phyloP scores from a whole-genome alignment of 2,113 vertebrate species.

The Chaenogobius annularis region DNA sequence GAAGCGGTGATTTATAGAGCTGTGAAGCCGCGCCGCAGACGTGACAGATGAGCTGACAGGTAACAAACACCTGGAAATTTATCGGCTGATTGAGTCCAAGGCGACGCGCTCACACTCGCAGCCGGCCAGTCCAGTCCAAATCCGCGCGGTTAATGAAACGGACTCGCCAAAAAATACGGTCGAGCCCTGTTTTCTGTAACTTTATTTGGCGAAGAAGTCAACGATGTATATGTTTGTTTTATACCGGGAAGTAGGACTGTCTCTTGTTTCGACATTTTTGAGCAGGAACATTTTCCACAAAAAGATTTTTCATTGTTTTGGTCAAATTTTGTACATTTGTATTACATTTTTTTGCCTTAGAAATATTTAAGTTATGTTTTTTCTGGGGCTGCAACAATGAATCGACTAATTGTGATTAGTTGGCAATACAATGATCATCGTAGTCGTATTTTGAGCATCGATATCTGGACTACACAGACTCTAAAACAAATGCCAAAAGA shows the following conservation, averaged over 20 bases:
- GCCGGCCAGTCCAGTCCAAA: slow-evolving; percentile 13
- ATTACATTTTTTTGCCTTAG: not conserved
- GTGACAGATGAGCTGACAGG: slow-evolving; percentile 58
- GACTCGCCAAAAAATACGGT: not conserved
- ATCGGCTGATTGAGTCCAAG: slow-evolving; percentile 46
- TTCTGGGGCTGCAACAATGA: not conserved
- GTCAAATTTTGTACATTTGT: not conserved
- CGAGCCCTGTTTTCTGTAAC: slow-evolving; percentile 18
- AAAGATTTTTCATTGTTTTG: too few species aligned
- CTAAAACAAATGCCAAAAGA: too few species aligned
- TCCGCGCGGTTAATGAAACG: slow-evolving; percentile 26
- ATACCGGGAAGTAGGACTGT: not conserved
- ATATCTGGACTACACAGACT: too few species aligned
- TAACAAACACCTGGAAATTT: slow-evolving; percentile 59
- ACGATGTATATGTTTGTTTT: not conserved
- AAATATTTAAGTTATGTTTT: not conserved
- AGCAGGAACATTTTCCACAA: not conserved
- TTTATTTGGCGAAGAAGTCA: not conserved
- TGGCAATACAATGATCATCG: too few species aligned
- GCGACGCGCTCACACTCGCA: slow-evolving; percentile 14
- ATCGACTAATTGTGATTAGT: too few species aligned
- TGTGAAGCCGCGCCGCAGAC: slow-evolving; percentile 22
- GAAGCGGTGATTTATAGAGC: slow-evolving; percentile 51
- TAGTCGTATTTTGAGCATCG: too few species aligned
- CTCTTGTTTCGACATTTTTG: not conserved